Base-by-base conservation (phyloP, 2,888 invertebrate genomes). In the Pseudeuparius sepicola region DNA sequence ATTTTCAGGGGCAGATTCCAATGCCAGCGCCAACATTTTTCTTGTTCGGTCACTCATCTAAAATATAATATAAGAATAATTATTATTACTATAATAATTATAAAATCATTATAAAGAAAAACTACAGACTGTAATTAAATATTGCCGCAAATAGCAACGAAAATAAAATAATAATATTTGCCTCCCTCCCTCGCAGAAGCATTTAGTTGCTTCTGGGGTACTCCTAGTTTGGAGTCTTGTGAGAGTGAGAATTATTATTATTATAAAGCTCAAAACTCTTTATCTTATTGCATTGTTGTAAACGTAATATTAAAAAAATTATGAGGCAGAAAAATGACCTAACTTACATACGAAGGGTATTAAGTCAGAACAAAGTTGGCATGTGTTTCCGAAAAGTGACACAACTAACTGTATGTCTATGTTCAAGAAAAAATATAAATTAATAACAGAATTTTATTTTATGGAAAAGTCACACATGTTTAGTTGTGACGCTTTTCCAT, bases 41-140 rank as follows among this genome's bases (percentile, higher is more conserved):
- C n/a, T 20, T n/a, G 20, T 20, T 20, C 20, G 6, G n/a, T n/a
- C n/a, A 20, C n/a, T 20, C 20, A 20, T 20, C 20, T 20, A 20
- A 20, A 20, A 20, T 20, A 20, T 20, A 20, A 20, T 7, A 20
- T 20, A 7, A 20, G n/a, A 7, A 20, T n/a, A n/a, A n/a, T n/a
- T n/a, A n/a, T n/a, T n/a, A n/a, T n/a, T n/a, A n/a, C n/a, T n/a
- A n/a, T n/a, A n/a, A n/a, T n/a, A 20, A 20, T 20, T 20, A 7
- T 7, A 20, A n/a, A 7, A 20, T 6, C n/a, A 20, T 7, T n/a
- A 20, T n/a, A 20, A n/a, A 20, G n/a, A 20, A 20, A 7, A 20
- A n/a, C 6, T 7, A 7, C 7, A 20, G 20, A n/a, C 20, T 20
- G 7, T 7, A 20, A 6, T 7, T n/a, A 20, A 20, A 20, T 20